Percentiles rank a stretch among this genome's conserved stretches.
Conservation (phyloP, 1,140 invertebrate genomes). For the Panonychus citri region DNA sequence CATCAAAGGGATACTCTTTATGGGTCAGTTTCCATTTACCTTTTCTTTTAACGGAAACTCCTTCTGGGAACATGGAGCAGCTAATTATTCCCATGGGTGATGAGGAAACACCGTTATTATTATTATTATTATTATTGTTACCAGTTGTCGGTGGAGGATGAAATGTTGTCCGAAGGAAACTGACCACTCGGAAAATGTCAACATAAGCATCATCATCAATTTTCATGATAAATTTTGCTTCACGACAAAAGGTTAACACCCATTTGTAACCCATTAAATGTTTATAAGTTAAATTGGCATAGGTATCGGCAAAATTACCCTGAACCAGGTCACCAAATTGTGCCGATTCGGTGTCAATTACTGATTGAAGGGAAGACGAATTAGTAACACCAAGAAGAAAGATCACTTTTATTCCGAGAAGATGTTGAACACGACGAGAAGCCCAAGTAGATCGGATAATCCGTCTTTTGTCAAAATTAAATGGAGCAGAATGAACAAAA, state of each 20-base stretch:
- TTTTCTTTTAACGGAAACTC: constrained; percentile 6
- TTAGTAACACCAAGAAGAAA: constrained; percentile 18
- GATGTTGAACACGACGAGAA: constrained; percentile 6
- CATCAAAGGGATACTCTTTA: constrained; percentile 10
- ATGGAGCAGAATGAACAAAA: constrained; percentile 21
- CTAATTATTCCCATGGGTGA: constrained; percentile 3
- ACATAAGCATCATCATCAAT: constrained; percentile 65
- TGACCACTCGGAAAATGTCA: constrained; percentile 38
- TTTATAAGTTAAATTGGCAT: constrained; percentile 59
- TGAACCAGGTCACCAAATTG: constrained; percentile 21
- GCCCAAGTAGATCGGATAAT: constrained; percentile 22
- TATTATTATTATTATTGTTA: no score
- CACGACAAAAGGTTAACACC: constrained; percentile 36
- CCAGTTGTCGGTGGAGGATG: neutral
- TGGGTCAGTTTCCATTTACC: constrained; percentile 12
- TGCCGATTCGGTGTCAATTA: constrained; percentile 16
- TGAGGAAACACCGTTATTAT: neutral
- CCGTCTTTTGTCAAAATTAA: constrained; percentile 21
- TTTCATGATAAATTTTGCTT: constrained; percentile 48
- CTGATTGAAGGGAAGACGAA: neutral
- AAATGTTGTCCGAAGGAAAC: constrained; percentile 8
- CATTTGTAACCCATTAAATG: constrained; percentile 64
- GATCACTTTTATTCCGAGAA: constrained; percentile 15
- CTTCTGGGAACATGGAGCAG: constrained; percentile 10
- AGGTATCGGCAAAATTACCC: constrained; percentile 48